phyloP scores from a whole-genome alignment of 1,140 invertebrate genomes.

The Globodera ellingtonae region DNA sequence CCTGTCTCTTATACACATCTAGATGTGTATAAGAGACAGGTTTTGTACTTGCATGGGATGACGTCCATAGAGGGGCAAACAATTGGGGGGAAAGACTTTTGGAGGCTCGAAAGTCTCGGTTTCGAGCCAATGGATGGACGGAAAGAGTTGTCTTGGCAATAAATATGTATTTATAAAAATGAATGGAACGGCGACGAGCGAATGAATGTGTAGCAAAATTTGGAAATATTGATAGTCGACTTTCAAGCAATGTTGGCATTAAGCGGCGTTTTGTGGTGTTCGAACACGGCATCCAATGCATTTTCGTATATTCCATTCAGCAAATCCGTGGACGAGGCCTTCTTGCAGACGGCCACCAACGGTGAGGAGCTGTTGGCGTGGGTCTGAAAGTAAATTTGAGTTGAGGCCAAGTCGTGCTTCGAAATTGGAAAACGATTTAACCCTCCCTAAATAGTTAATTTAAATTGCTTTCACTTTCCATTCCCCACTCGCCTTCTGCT shows the following conservation, averaged over 20 bases:
- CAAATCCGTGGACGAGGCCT: background rate
- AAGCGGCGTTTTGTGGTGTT: background rate
- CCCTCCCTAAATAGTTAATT: background rate
- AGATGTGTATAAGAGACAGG: no score
- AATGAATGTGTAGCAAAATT: no score
- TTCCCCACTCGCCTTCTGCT: background rate
- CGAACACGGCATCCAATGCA: background rate
- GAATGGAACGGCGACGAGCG: no score
- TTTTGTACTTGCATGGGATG: background rate
- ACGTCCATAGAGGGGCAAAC: background rate
- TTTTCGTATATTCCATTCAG: constrained; percentile 7
- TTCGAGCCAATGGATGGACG: no score
- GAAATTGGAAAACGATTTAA: background rate
- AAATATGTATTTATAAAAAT: no score
- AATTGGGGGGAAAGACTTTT: background rate
- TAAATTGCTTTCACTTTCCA: background rate
- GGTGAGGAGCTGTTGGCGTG: background rate
- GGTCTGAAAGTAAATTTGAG: background rate
- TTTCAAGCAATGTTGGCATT: background rate
- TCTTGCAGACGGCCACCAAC: constrained; percentile 4
- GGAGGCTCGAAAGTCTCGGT: background rate
- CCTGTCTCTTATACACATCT: no score
- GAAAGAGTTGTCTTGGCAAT: no score
- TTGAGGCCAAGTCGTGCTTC: background rate
- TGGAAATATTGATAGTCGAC: background rate